These are phyloP conservation scores for Vireo altiloquus DNA, from an alignment of 2,113 vertebrate genomes.

Conservation along the genomic window DNA sequence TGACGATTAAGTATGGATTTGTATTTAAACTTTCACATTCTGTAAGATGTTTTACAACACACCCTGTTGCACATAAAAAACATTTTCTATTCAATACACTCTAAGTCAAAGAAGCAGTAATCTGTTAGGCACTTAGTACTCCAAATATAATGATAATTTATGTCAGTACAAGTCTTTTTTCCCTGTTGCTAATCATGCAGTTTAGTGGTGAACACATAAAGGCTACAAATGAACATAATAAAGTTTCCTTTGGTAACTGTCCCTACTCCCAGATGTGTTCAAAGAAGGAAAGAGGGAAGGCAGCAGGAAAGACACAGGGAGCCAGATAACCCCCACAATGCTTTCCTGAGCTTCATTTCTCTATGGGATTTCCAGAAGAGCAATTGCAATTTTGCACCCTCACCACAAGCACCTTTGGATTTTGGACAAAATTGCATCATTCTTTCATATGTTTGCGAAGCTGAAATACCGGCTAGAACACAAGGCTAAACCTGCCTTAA, in stretches of 20 bases:
- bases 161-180: neutral
- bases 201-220: neutral
- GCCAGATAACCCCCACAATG: neutral
- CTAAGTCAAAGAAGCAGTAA: neutral
- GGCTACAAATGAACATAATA: neutral
- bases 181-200: neutral
- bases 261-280: neutral
- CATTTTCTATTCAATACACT: neutral
- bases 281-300: neutral
- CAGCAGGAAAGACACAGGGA: neutral
- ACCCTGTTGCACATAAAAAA: accelerated
- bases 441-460: neutral
- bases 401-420: neutral
- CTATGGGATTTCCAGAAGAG: neutral
- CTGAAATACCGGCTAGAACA: neutral
- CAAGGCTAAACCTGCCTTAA: neutral
- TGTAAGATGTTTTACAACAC: neutral
- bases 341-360: neutral
- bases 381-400: neutral
- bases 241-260: neutral
- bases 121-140: neutral
- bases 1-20: neutral
- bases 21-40: neutral
- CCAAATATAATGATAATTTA: neutral
- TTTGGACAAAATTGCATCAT: neutral